Evolutionary conservation across 2,113 vertebrate species (phyloP).

Genomic region (Chaenocephalus aceratus): DNA sequence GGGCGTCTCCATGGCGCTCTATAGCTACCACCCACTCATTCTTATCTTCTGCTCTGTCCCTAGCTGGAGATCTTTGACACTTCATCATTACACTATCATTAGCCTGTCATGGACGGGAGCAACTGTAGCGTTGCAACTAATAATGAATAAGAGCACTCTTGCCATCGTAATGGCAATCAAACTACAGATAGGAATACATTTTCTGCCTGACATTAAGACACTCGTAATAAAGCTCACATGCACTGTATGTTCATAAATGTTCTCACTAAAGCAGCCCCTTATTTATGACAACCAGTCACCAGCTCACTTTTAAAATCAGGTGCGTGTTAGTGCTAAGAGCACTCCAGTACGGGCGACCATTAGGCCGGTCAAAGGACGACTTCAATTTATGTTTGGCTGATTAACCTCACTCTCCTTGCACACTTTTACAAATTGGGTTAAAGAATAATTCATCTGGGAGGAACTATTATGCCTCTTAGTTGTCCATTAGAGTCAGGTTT

Average conservation of each 20-base stretch:
- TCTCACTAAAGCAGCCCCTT: constrained; percentile 16
- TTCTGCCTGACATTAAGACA: constrained; percentile 40
- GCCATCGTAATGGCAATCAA: constrained; percentile 17
- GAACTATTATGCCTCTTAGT: constrained; percentile 72
- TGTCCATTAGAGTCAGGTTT: constrained; percentile 77
- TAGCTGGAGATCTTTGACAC: constrained; percentile 48
- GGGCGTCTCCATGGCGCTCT: constrained; percentile 13
- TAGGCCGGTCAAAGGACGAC: constrained; percentile 67
- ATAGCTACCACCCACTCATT: constrained; percentile 41
- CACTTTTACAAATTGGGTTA: constrained; percentile 61
- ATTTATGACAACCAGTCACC: constrained; percentile 63
- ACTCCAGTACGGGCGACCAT: constrained; percentile 33
- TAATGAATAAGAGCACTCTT: constrained; percentile 41
- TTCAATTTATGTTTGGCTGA: constrained; percentile 76
- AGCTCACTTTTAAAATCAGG: constrained; percentile 47
- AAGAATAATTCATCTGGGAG: constrained; percentile 70
- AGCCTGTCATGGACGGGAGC: constrained; percentile 42
- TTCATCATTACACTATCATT: constrained; percentile 56
- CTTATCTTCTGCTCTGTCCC: constrained; percentile 46
- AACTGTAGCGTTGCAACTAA: constrained; percentile 37
- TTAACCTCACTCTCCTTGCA: constrained; percentile 67
- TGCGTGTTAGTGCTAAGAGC: constrained; percentile 49
- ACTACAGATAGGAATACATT: constrained; percentile 35
- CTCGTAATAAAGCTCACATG: constrained; percentile 49
- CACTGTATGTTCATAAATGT: constrained; percentile 52